Percentiles rank a stretch among this genome's conserved stretches.
Conservation (phyloP, 2,113 vertebrate species). For the Nettapus auritus region DNA sequence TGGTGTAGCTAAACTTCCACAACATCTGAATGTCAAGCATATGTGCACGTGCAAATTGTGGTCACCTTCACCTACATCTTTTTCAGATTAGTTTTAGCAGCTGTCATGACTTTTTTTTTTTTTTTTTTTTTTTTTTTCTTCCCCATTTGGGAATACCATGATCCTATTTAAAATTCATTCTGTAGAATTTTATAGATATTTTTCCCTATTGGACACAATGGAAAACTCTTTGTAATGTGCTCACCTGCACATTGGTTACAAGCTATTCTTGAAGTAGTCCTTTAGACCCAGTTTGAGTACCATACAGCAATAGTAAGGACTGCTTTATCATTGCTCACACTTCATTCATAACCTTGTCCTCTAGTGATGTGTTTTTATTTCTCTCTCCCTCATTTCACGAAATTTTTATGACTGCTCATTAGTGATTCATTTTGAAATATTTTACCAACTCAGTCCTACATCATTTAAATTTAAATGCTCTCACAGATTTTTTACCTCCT, state of each 20-base stretch:
- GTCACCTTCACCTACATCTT: neutral
- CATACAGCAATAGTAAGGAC: neutral
- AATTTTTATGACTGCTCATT: neutral
- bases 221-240: neutral
- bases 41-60: neutral
- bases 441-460: neutral
- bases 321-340: neutral
- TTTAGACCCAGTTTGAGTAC: neutral
- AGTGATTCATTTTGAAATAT: conserved; percentile 47
- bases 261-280: neutral
- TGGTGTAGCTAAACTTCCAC: neutral
- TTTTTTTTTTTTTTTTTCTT: too few species aligned
- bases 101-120: neutral
- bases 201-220: neutral
- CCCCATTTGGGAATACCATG: neutral
- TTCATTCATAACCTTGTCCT: conserved; percentile 6
- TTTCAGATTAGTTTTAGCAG: neutral
- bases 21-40: neutral
- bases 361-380: neutral
- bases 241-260: neutral
- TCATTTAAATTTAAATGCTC: conserved; percentile 23
- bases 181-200: neutral
- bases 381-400: neutral
- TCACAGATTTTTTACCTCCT: neutral
- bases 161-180: neutral